Conservation (phyloP, 2,888 invertebrate species). For the Drosophila nigritarsus region DNA sequence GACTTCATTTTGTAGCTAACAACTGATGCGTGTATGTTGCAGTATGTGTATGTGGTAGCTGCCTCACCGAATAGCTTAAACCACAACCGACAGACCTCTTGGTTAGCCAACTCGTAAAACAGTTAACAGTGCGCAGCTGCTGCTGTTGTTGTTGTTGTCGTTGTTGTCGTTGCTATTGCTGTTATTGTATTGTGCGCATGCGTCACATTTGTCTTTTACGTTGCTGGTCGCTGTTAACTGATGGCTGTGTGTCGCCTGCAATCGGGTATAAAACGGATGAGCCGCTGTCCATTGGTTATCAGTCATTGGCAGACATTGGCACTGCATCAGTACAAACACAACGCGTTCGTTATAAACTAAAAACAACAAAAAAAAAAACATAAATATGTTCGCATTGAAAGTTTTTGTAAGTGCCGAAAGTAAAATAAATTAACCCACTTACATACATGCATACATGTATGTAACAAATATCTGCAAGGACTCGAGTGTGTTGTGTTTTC, state of each 20-base stretch:
- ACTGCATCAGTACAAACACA: constrained; percentile 64
- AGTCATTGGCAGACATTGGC: constrained; percentile 82
- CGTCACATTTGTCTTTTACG: constrained; percentile 32
- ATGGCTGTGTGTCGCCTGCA: constrained; percentile 46
- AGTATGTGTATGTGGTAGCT: constrained; percentile 22
- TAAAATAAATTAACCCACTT: constrained; percentile 4
- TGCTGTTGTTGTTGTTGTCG: constrained; percentile 29
- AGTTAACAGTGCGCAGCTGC: constrained; percentile 44
- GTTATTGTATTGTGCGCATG: constrained; percentile 16
- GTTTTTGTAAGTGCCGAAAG: constrained; percentile 80
- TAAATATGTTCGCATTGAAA: constrained; percentile 82
- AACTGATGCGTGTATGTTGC: constrained; percentile 60
- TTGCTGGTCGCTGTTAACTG: constrained; percentile 33
- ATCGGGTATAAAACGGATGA: constrained; percentile 84
- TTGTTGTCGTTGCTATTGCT: constrained; percentile 27
- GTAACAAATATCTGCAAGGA: constrained; percentile 13
- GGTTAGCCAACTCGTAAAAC: constrained; percentile 44
- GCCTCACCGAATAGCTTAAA: constrained; percentile 7
- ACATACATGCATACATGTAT: background rate
- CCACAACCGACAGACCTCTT: constrained; percentile 36
- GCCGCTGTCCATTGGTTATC: constrained; percentile 82
- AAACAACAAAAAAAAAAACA: constrained; percentile 15
- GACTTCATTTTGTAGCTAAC: constrained; percentile 52
- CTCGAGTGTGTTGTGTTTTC: constrained; percentile 10
- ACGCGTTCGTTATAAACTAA: constrained; percentile 29